phyloP scores from a whole-genome alignment of 1,140 invertebrate species.

The Orchesella cincta region DNA sequence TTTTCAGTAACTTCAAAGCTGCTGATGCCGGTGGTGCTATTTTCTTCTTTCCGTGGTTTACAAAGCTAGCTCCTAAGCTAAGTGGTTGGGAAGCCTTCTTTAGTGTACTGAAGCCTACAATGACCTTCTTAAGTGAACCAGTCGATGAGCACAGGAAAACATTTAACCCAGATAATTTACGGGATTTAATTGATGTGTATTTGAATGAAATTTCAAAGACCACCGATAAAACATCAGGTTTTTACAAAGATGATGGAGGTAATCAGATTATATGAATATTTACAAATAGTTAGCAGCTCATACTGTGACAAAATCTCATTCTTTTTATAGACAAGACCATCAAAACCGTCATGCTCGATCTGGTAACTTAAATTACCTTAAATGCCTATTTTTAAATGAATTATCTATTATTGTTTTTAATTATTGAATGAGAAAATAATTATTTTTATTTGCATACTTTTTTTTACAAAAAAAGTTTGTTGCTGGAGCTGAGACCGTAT shows the following conservation, averaged over 20 bases:
- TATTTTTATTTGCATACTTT: too few relatives aligned
- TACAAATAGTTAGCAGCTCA: too few relatives aligned
- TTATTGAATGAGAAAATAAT: too few relatives aligned
- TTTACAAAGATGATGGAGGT: conserved; percentile 41
- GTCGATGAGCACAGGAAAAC: conserved; percentile 32
- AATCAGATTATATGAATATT: too few relatives aligned
- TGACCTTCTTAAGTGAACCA: neutral
- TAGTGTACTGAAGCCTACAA: neutral
- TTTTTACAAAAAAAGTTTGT: too few relatives aligned
- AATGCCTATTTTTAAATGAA: too few relatives aligned
- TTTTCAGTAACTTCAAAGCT: conserved; percentile 21
- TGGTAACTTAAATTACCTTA: too few relatives aligned
- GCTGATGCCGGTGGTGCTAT: neutral
- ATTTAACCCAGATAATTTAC: neutral
- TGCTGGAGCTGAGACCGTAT: too few relatives aligned
- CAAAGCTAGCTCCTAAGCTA: neutral
- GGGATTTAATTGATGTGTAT: conserved; percentile 44
- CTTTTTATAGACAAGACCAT: too few relatives aligned
- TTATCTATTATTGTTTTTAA: too few relatives aligned
- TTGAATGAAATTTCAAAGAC: conserved; percentile 25
- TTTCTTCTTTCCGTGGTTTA: conserved; percentile 5
- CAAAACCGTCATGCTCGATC: too few relatives aligned
- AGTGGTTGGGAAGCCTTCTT: neutral
- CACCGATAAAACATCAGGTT: conserved; percentile 30
- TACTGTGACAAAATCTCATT: too few relatives aligned